Conservation (phyloP, 2,113 vertebrate species). For the Ageneiosus marmoratus region DNA sequence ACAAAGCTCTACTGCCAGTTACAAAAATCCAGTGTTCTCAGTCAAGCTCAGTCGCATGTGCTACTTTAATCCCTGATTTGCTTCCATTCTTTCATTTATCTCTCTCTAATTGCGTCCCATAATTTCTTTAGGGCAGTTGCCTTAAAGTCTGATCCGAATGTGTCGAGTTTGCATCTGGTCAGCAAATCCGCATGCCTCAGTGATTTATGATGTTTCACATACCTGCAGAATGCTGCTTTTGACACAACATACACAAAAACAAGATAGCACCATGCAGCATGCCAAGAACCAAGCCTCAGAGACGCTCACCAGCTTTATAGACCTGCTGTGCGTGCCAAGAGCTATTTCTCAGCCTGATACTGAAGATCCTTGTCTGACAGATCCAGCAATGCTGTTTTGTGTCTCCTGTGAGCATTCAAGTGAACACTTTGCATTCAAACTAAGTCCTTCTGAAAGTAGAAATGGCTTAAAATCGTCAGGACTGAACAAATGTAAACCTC, state of each 20-base stretch:
- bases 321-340: conserved; percentile 37
- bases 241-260: conserved; percentile 43
- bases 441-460: conserved; percentile 12
- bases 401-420: conserved; percentile 21
- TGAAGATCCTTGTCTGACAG: conserved; percentile 29
- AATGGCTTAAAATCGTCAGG: neutral
- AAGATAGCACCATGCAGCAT: conserved; percentile 42
- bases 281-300: conserved; percentile 49
- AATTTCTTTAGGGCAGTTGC: conserved; percentile 50
- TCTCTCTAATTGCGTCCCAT: conserved; percentile 32
- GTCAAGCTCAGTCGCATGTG: conserved; percentile 29
- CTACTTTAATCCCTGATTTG: neutral
- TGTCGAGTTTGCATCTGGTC: conserved; percentile 56
- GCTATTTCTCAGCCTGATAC: conserved; percentile 30
- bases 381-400: conserved; percentile 25
- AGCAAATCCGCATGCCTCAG: conserved; percentile 68
- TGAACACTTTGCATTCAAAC: conserved; percentile 31
- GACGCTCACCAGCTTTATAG: conserved; percentile 41
- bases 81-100: neutral
- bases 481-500: conserved; percentile 4
- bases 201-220: conserved; percentile 70
- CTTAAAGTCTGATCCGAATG: conserved; percentile 46
- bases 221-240: conserved; percentile 53
- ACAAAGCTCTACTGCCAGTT: conserved; percentile 29
- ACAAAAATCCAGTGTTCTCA: conserved; percentile 53